These are phyloP conservation scores for Apis cerana DNA, from an alignment of 1,140 invertebrate species.

Conservation along the genomic window DNA sequence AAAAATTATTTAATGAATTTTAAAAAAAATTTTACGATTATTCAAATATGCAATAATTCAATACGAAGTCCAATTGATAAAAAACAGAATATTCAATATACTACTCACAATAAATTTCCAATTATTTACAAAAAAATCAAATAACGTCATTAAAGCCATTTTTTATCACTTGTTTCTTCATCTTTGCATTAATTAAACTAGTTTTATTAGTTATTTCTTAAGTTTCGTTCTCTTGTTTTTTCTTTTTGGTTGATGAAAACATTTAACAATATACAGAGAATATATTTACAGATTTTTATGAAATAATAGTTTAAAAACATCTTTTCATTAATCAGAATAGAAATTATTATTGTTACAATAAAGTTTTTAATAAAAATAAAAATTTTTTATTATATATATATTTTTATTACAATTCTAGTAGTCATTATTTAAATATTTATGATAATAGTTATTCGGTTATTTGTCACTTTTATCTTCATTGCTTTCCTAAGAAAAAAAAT, in stretches of 20 bases:
- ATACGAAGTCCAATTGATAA: neutral
- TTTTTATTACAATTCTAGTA: neutral
- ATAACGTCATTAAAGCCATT: constrained; percentile 56
- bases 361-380: too few species aligned
- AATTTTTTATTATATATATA: too few species aligned
- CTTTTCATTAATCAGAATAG: too few species aligned
- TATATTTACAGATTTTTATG: too few species aligned
- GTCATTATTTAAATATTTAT: neutral
- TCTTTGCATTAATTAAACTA: neutral
- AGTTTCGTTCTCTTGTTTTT: neutral
- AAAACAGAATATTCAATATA: constrained; percentile 7
- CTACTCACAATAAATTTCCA: constrained; percentile 49
- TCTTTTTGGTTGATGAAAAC: too few species aligned
- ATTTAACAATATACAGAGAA: too few species aligned
- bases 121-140: constrained; percentile 56
- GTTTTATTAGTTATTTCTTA: neutral
- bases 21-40: too few species aligned
- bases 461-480: neutral
- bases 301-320: too few species aligned
- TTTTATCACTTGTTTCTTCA: constrained; percentile 45
- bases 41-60: too few species aligned
- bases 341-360: too few species aligned
- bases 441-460: neutral
- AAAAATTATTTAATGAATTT: too few species aligned
- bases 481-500: neutral